phyloP scores from a whole-genome alignment of 35 echinoderm and acorn worm species.

The Ophiothrix spiculata region DNA sequence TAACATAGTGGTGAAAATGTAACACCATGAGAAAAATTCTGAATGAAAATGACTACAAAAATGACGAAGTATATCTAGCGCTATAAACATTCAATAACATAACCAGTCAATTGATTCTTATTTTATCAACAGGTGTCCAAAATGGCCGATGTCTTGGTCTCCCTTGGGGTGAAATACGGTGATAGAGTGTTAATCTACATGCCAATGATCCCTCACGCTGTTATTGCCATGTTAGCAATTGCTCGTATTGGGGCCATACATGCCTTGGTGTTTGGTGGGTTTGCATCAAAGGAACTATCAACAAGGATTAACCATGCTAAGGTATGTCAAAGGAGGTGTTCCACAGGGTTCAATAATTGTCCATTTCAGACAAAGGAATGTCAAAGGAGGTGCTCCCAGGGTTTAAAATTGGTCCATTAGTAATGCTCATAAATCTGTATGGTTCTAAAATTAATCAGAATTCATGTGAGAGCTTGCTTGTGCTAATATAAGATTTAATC shows the following conservation, averaged over 20 bases:
- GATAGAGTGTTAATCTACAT: slow-evolving; percentile 95
- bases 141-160: slow-evolving; percentile 58
- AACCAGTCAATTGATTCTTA: background rate
- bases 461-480: no score
- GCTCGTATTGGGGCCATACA: slow-evolving; percentile 90
- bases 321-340: slow-evolving; percentile 33
- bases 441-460: no score
- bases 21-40: no score
- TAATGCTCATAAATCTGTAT: background rate
- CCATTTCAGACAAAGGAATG: background rate
- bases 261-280: slow-evolving; percentile 89
- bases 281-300: slow-evolving; percentile 89
- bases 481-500: no score
- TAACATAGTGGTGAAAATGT: no score
- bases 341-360: background rate
- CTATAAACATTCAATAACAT: no score
- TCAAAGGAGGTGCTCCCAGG: background rate
- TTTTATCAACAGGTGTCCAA: slow-evolving; percentile 56
- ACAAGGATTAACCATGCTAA: slow-evolving; percentile 85
- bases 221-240: slow-evolving; percentile 84
- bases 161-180: slow-evolving; percentile 68
- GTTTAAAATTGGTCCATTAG: background rate
- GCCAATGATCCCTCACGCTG: slow-evolving; percentile 92
- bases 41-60: no score
- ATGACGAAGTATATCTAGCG: no score